Percentiles rank a stretch among this genome's conserved stretches.
phyloP scores from a whole-genome alignment of 1,140 invertebrate genomes.

The Akabosia matsudoensis region DNA sequence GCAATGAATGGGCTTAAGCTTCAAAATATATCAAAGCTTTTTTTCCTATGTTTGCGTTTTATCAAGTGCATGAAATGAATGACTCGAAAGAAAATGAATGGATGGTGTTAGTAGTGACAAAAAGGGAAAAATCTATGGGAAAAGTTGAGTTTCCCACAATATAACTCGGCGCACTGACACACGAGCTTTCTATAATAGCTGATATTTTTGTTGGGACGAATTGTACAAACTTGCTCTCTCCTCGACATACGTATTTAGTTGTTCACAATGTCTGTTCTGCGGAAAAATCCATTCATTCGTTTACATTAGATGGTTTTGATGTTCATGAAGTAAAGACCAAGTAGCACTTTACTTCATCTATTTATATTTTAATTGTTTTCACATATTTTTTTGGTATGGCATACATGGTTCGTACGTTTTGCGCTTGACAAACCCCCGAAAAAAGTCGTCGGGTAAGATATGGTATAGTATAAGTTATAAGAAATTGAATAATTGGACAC shows the following conservation, averaged over 20 bases:
- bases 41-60: no score
- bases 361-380: background rate
- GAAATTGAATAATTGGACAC: no score
- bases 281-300: background rate
- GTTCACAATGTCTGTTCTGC: background rate
- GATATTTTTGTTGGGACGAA: no score
- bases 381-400: background rate
- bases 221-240: no score
- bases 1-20: background rate
- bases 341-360: background rate
- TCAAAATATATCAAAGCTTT: background rate
- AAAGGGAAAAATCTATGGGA: slow-evolving; percentile 32
- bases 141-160: slow-evolving; percentile 39
- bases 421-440: background rate
- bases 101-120: no score
- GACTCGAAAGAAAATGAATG: background rate
- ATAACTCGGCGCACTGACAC: background rate
- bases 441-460: background rate
- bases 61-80: background rate
- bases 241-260: no score
- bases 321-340: background rate
- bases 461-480: background rate
- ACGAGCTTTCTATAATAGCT: background rate
- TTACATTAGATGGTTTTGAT: background rate
- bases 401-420: background rate